Conservation (phyloP, 2,797 vertebrate species). For the Picus viridis region DNA sequence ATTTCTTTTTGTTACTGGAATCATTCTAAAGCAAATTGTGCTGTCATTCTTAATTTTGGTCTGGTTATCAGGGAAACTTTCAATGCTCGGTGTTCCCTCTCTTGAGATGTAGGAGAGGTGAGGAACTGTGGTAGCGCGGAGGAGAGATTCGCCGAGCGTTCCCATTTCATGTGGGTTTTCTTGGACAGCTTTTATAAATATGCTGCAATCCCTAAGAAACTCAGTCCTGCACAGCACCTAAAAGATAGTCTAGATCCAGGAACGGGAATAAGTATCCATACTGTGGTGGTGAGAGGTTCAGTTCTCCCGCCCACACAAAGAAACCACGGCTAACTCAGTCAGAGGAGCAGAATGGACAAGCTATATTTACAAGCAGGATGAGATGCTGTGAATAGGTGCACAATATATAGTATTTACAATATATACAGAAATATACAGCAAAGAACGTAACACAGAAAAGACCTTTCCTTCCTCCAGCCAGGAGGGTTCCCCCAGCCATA, state of each 20-base stretch:
- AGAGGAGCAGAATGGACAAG: too few relatives aligned
- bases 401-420: too few relatives aligned
- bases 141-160: neutral
- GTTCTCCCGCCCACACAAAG: too few relatives aligned
- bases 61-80: neutral
- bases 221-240: neutral
- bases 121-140: neutral
- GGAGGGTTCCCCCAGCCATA: too few relatives aligned
- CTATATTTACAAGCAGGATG: too few relatives aligned
- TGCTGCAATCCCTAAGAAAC: neutral
- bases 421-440: too few relatives aligned
- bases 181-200: neutral
- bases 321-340: too few relatives aligned
- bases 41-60: neutral
- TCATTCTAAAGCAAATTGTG: slow-evolving; percentile 8
- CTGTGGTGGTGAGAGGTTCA: too few relatives aligned
- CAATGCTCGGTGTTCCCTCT: neutral
- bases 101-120: neutral
- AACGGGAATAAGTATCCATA: neutral
- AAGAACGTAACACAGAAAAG: too few relatives aligned
- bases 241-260: neutral
- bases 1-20: slow-evolving; percentile 31
- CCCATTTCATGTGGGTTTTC: neutral
- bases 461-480: too few relatives aligned
- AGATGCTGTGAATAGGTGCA: too few relatives aligned